A percentile compares a stretch with the other conserved stretches of the same genome.
Conservation (phyloP, 1,140 invertebrate species). For the Penaeus japonicus region DNA sequence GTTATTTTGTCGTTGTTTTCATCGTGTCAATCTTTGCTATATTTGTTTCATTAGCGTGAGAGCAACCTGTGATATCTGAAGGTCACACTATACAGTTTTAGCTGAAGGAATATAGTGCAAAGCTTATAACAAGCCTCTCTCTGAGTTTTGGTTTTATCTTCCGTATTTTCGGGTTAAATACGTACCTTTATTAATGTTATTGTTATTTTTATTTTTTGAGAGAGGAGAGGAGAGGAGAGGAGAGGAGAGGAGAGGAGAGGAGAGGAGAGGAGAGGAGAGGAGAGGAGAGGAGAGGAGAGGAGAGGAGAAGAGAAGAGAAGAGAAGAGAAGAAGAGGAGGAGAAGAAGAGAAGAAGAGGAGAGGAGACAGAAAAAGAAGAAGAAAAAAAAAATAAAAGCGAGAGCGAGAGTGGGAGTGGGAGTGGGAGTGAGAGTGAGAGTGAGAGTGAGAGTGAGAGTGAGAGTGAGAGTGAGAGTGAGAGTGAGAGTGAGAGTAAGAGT, state of each 20-base stretch:
- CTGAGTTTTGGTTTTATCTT: too few relatives aligned
- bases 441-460: background rate
- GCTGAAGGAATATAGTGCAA: too few relatives aligned
- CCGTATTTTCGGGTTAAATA: too few relatives aligned
- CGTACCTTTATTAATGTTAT: too few relatives aligned
- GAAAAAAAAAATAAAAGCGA: background rate
- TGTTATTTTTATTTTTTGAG: too few relatives aligned
- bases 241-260: background rate
- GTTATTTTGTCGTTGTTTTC: too few relatives aligned
- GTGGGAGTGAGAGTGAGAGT: background rate
- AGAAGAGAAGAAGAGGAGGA: background rate
- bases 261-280: background rate
- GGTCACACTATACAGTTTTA: too few relatives aligned
- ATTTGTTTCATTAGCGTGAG: too few relatives aligned
- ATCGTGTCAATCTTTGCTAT: too few relatives aligned
- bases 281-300: background rate
- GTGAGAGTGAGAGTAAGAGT: background rate
- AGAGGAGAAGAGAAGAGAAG: background rate
- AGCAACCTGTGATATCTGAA: too few relatives aligned
- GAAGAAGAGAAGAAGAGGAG: background rate
- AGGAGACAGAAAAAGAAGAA: background rate
- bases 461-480: background rate
- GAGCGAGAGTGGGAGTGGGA: background rate
- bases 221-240: background rate
- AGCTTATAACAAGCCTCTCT: too few relatives aligned